Evolutionary conservation across 1,140 invertebrate species (phyloP), one percentile per base, ranked within the genome.

Genomic region (Zaprionus kolodkinae): DNA sequence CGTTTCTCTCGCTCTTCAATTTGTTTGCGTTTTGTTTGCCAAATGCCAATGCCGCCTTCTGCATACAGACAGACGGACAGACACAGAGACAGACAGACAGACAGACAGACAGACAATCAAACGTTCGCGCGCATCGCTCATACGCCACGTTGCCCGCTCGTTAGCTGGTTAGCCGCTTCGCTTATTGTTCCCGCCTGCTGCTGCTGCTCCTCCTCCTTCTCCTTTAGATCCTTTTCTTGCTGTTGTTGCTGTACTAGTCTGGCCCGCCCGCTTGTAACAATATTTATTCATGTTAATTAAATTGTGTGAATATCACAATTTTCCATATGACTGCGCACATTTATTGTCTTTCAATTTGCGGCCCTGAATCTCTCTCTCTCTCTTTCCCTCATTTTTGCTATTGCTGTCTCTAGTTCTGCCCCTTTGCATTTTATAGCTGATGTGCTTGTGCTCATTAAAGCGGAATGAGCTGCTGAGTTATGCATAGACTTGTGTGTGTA

Each of bases 281-380:
- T 91, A 91, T 91, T 91, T 91, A 85, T 91, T 90, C 90, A 87
- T 91, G 90, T 91, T 91, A 91, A 91, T 91, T 91, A 91, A 91
- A 91, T 91, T 91, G 90, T 90, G 90, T 91, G 90, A 91, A 91
- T 91, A 91, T 91, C 81, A 91, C 90, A 91, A 91, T 91, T 91
- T 91, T 91, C 90, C 90, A 90, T 91, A 84, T 90, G 89, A 91
- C 85, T 91, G 89, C 81, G 77, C 77, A 74, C 85, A 91, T 91
- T 91, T 91, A 91, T 91, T 91, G 89, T 91, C 89, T 91, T 91
- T 91, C 89, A 89, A 91, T 91, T 91, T 91, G 89, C 86, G 85
- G 85, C 81, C 76, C 71, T 81, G 78, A 71, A 73, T 72, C 75
- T 45, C 27, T 45, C 40, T 56, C 38, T 54, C 55, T 35, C 54